A percentile compares a stretch with the other conserved stretches of the same genome.
Conservation (phyloP, 35 echinoderm and acorn worm species). For the Heliocidaris erythrogramma region DNA sequence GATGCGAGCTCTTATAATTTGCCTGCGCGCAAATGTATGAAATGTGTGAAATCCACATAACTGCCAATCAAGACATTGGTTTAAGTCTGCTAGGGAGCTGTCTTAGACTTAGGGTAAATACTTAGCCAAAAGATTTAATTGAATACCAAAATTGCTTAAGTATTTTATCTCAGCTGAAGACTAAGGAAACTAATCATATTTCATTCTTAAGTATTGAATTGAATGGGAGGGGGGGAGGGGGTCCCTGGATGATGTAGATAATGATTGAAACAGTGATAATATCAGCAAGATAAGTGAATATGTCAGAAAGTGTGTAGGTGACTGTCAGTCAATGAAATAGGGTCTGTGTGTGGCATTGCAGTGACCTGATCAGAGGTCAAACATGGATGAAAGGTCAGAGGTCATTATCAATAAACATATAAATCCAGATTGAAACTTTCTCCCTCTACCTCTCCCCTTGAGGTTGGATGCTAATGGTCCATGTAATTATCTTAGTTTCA, state of each 20-base stretch:
- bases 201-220: too few relatives aligned
- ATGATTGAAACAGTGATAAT: neutral
- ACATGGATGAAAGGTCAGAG: conserved; percentile 24
- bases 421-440: conserved; percentile 1
- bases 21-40: too few relatives aligned
- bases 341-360: neutral
- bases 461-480: conserved; percentile 5
- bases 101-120: too few relatives aligned
- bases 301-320: neutral
- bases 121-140: too few relatives aligned
- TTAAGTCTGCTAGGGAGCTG: too few relatives aligned
- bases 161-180: too few relatives aligned
- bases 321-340: neutral
- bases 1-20: too few relatives aligned
- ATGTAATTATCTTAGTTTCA: neutral
- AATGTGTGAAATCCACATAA: too few relatives aligned
- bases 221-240: too few relatives aligned
- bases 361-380: conserved; percentile 26
- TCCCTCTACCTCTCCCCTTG: neutral
- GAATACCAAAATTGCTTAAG: too few relatives aligned
- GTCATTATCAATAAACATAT: conserved; percentile 16
- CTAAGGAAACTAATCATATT: too few relatives aligned
- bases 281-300: neutral
- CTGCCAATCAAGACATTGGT: too few relatives aligned
- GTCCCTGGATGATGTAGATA: neutral